These are phyloP conservation scores for Takifugu ocellatus DNA, from an alignment of 2,797 vertebrate genomes.

Conservation along the genomic window DNA sequence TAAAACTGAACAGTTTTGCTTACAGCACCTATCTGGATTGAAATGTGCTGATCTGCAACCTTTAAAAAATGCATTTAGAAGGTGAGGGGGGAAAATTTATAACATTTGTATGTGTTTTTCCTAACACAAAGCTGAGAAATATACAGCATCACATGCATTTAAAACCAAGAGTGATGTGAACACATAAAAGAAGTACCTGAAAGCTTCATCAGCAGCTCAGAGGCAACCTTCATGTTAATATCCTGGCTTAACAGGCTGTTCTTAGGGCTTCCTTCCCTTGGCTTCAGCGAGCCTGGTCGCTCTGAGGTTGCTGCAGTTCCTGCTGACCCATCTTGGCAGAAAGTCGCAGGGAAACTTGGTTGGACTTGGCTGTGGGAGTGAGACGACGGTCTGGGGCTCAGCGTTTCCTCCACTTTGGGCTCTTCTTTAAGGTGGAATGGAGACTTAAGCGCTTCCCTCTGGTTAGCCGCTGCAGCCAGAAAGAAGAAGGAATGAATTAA, in stretches of 20 bases:
- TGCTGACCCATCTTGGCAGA: conserved; percentile 78
- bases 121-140: not conserved
- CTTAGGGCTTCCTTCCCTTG: conserved; percentile 81
- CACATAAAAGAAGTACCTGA: conserved; percentile 78
- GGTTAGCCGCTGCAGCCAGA: conserved; percentile 87
- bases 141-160: not conserved
- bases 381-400: conserved; percentile 75
- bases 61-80: too few relatives aligned
- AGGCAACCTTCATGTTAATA: conserved; percentile 92
- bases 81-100: too few relatives aligned
- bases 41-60: too few relatives aligned
- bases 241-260: conserved; percentile 86
- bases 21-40: too few relatives aligned
- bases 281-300: conserved; percentile 69
- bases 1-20: too few relatives aligned
- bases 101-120: too few relatives aligned
- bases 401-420: conserved; percentile 83
- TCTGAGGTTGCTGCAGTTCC: conserved; percentile 64
- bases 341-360: conserved; percentile 71
- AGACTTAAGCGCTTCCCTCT: conserved; percentile 91
- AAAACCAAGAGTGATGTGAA: not conserved
- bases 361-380: conserved; percentile 66
- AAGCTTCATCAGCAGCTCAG: conserved; percentile 97
- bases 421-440: conserved; percentile 95
- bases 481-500: not conserved